Evolutionary conservation across 1,140 invertebrate species (phyloP).

Genomic region (Pseudomyrmex concolor): DNA sequence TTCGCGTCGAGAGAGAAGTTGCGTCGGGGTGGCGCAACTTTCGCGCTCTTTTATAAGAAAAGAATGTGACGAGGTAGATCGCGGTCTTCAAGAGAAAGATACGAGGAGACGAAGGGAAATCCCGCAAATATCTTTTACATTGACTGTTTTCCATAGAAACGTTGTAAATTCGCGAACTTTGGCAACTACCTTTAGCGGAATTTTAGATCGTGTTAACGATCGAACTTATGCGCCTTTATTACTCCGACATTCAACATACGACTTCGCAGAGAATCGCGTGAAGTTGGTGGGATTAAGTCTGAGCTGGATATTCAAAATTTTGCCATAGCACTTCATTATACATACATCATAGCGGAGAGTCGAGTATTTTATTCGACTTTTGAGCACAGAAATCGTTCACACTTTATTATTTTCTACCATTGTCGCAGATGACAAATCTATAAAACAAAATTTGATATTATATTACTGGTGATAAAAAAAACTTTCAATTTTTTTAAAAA

Average conservation of each 20-base stretch:
- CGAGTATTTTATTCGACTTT: background rate
- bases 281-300: constrained; percentile 19
- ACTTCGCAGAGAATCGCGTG: constrained; percentile 23
- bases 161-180: constrained; percentile 59
- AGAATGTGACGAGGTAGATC: constrained; percentile 58
- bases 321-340: background rate
- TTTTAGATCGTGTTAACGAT: constrained; percentile 60
- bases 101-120: constrained; percentile 9
- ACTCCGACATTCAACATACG: constrained; percentile 42
- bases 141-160: constrained; percentile 59
- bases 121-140: constrained; percentile 61
- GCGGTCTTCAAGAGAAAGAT: constrained; percentile 19
- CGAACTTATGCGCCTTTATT: constrained; percentile 53
- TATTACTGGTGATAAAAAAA: no score
- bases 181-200: constrained; percentile 40
- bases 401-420: no score
- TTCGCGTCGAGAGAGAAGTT: constrained; percentile 8
- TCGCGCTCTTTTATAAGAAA: constrained; percentile 36
- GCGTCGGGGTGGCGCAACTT: background rate
- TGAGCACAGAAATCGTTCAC: background rate
- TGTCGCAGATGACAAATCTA: no score
- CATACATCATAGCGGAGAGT: background rate
- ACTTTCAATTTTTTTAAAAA: background rate
- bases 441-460: no score
- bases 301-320: constrained; percentile 4